Evolutionary conservation across 2,888 invertebrate species (phyloP), one percentile per base, ranked within the genome.

Genomic region (Ypsolopha scabrella): DNA sequence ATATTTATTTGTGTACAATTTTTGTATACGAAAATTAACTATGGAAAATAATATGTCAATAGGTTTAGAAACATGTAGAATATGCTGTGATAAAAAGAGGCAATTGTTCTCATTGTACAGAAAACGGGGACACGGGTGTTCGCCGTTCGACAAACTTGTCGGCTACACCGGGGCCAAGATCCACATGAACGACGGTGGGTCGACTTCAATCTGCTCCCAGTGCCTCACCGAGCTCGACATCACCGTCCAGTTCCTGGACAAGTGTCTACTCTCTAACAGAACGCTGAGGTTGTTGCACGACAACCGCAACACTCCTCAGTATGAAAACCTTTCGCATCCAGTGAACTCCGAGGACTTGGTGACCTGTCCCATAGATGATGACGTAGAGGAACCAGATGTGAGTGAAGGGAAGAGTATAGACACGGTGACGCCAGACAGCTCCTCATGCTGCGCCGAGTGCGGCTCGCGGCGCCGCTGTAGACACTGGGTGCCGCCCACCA

Each of bases 211-310:
- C 51, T 78, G 78, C 53, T 58, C 62, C 7, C 66, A 68, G 24
- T 78, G 78, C 52, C 61, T 72, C 4, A 55, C 55, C 48, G 75
- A 78, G 51, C 58, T 78, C 6, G 72, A 76, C 13, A 62, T 64
- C 1, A 68, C 74, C 2, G 60, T 72, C 1, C 61, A 55, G 38
- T 78, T 78, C 52, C 55, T 76, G 46, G 61, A 68, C 38, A 74
- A 70, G 55, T 77, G 75, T 58, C 66, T 69, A 48, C 65, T 61
- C 41, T 65, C 77, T 0, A 73, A 24, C 24, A 24, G 24, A 24
- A 24, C 4, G 24, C 24, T 24, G 24, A 24, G 24, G 4, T 2
- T 24, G 24, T 24, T 24, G 24, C 24, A 24, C 2, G 2, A 24
- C 24, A 24, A 24, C 4, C 24, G 4, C 24, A 24, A 24, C 24